These are phyloP conservation scores for Lysandra bellargus DNA, from an alignment of 2,888 invertebrate species.

Conservation along the genomic window DNA sequence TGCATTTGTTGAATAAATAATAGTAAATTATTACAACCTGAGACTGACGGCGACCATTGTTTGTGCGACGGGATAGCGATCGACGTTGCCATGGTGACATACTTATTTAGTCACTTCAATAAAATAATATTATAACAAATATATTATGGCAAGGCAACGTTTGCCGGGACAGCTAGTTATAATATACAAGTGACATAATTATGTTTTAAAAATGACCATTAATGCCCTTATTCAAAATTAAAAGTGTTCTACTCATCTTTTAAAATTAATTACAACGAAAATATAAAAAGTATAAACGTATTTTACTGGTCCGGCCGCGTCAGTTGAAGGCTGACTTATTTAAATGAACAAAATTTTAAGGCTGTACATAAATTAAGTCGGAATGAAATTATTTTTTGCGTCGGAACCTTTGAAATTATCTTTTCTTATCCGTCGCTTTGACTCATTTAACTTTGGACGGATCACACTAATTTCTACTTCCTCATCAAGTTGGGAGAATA, in stretches of 20 bases:
- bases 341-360: conserved; percentile 25
- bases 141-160: too few relatives aligned
- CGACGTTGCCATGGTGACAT: too few relatives aligned
- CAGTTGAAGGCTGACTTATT: conserved; percentile 4
- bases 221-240: not conserved
- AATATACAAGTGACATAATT: not conserved
- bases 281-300: conserved; percentile 16
- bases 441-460: conserved; percentile 7
- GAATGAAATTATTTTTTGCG: conserved; percentile 25
- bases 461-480: conserved; percentile 1
- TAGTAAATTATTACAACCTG: too few relatives aligned
- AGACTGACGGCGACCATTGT: too few relatives aligned
- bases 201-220: not conserved
- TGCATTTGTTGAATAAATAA: too few relatives aligned
- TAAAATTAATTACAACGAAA: conserved; percentile 15
- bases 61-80: too few relatives aligned
- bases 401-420: conserved; percentile 22
- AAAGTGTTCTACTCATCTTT: not conserved
- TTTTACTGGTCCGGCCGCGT: conserved; percentile 1
- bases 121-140: too few relatives aligned
- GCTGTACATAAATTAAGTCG: conserved; percentile 25
- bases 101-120: too few relatives aligned
- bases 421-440: conserved; percentile 12
- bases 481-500: not conserved
- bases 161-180: too few relatives aligned